Evolutionary conservation across 2,797 vertebrate species (phyloP).

Genomic region (Sphaeramia orbicularis): DNA sequence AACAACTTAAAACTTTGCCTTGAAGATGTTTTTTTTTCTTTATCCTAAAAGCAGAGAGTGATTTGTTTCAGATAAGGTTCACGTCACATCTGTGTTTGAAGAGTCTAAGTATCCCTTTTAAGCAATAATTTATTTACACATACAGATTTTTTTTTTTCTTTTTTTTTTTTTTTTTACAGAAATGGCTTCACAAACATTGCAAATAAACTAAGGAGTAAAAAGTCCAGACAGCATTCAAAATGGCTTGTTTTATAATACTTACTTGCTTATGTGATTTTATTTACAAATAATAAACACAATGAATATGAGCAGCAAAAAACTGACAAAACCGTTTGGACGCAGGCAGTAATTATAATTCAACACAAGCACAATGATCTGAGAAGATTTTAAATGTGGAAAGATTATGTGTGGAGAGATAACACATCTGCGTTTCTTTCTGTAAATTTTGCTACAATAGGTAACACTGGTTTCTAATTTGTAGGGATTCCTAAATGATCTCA

Average conservation of each 20-base stretch:
- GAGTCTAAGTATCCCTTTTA: neutral
- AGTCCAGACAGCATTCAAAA: neutral
- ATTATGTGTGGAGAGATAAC: too few species aligned
- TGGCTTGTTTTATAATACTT: constrained; percentile 30
- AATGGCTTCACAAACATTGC: neutral
- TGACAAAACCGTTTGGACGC: too few species aligned
- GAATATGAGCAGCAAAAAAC: neutral
- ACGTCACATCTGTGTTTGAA: neutral
- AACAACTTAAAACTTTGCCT: constrained; percentile 1
- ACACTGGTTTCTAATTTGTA: neutral
- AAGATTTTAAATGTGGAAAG: too few species aligned
- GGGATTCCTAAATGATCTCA: neutral
- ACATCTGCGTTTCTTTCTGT: too few species aligned
- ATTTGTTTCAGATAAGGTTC: constrained; percentile 23
- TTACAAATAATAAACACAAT: constrained; percentile 15
- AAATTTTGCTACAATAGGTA: too few species aligned
- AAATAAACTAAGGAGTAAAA: neutral
- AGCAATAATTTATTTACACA: constrained; percentile 1
- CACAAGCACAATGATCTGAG: too few species aligned
- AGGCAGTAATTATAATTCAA: too few species aligned
- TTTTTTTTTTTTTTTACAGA: neutral
- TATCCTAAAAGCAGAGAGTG: neutral
- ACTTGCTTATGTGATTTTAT: constrained; percentile 28
- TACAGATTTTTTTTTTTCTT: too few species aligned
- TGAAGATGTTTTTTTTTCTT: constrained; percentile 9